Evolutionary conservation across 1,140 invertebrate species (phyloP), one percentile per base, ranked within the genome.

Genomic region (Thrips palmi): DNA sequence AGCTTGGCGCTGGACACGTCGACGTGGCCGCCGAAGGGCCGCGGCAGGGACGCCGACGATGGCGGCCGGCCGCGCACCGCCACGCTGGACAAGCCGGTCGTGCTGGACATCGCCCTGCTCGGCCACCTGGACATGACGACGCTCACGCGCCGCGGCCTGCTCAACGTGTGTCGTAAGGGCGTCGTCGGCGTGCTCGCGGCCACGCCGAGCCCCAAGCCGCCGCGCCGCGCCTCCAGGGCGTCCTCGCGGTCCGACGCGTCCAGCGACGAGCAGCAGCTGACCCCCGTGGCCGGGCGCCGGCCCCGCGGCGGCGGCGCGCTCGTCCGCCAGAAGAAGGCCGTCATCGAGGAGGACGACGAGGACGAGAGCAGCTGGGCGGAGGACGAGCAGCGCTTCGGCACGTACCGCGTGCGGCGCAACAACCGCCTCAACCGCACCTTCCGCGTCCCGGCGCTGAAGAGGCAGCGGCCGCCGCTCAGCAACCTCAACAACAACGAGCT

Each of bases 91-190:
- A 60, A 57, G 19, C 67, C 69, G 1, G 54, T 55, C 14, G 52
- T 73, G 0, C 52, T 74, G 18, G 62, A 73, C 44, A 61, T 64
- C 2, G 50, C 53, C 12, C 51, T 67, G 10, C 51, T 64, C 22
- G 52, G 58, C 4, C 64, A 68, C 46, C 54, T 72, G 12, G 70
- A 71, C 45, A 71, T 73, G 68, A 67, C 68, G 44, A 47, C 48
- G 2, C 45, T 52, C 1, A 49, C 48, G 6, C 43, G 47, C 30
- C 42, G 51, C 25, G 49, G 49, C 1, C 45, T 65, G n/a, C n/a
- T n/a, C n/a, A n/a, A n/a, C n/a, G n/a, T n/a, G n/a, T n/a, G n/a
- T n/a, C n/a, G n/a, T n/a, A 49, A 71, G 20, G 58, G 59, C 37
- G 66, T 69, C 45, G 64, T 67, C 33, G 55, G 67, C n/a, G 46